These are phyloP conservation scores for Marmota monax DNA, from an alignment of 2,113 vertebrate species.

Conservation along the genomic window DNA sequence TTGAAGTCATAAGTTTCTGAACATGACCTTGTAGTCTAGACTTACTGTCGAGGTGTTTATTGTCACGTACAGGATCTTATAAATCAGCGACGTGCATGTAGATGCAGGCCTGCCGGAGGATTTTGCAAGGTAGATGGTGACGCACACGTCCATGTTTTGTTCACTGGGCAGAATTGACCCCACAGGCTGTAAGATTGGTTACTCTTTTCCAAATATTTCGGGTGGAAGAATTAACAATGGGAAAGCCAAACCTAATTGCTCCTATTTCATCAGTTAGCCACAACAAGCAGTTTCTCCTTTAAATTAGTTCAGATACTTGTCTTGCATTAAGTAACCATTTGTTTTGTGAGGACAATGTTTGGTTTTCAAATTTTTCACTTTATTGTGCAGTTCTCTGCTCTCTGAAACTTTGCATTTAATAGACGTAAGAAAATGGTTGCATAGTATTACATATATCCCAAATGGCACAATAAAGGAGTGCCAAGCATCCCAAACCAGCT, in stretches of 20 bases:
- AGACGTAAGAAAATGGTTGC: background rate
- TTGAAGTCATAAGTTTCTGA: constrained; percentile 78
- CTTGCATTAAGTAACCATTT: constrained; percentile 18
- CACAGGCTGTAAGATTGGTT: constrained; percentile 62
- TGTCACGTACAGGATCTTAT: constrained; percentile 81
- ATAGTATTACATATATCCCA: background rate
- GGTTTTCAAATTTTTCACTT: constrained; percentile 13
- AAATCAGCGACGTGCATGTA: constrained; percentile 70
- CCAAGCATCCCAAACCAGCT: background rate
- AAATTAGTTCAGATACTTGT: constrained; percentile 1
- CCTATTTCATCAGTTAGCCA: constrained; percentile 49
- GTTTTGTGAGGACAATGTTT: constrained; percentile 37
- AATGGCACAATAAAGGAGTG: background rate
- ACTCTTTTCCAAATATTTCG: constrained; percentile 66
- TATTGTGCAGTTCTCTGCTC: background rate
- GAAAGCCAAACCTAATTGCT: constrained; percentile 38
- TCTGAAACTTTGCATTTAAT: constrained; percentile 47
- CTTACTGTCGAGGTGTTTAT: constrained; percentile 71
- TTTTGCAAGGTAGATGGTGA: constrained; percentile 79
- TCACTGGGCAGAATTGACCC: constrained; percentile 72
- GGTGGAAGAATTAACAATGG: constrained; percentile 44
- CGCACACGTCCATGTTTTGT: constrained; percentile 60
- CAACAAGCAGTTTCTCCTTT: background rate
- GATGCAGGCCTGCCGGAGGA: constrained; percentile 69
- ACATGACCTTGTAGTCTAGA: constrained; percentile 75